Conservation (phyloP, 2,888 invertebrate genomes). For the Pristionchus japonicus region DNA sequence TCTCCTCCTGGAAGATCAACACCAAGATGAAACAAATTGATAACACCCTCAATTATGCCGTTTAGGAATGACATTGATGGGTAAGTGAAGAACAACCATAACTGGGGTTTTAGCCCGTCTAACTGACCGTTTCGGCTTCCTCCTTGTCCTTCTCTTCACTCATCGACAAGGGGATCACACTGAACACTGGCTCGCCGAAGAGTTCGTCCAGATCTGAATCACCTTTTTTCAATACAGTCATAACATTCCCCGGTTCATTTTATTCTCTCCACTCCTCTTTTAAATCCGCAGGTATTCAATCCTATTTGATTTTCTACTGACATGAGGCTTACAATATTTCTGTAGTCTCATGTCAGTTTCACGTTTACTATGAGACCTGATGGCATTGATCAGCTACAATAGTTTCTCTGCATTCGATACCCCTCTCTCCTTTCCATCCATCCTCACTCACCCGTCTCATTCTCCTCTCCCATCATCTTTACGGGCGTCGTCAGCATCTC, state of each 20-base stretch:
- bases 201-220: constrained; percentile 7
- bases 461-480: not conserved
- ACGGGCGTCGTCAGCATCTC: constrained; percentile 46
- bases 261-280: too few relatives aligned
- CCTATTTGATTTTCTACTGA: too few relatives aligned
- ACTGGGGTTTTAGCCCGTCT: too few relatives aligned
- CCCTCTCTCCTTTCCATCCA: not conserved
- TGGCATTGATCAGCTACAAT: not conserved
- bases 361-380: not conserved
- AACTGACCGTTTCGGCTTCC: not conserved
- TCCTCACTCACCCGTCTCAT: not conserved
- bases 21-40: not conserved
- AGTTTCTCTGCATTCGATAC: not conserved
- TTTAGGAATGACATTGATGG: too few relatives aligned
- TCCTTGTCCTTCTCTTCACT: not conserved
- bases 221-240: not conserved
- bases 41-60: too few relatives aligned
- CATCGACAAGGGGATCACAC: constrained; percentile 30
- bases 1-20: too few relatives aligned
- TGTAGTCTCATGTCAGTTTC: too few relatives aligned
- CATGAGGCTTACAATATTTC: too few relatives aligned
- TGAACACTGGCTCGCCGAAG: constrained; percentile 20
- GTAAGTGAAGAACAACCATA: too few relatives aligned
- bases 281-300: too few relatives aligned
- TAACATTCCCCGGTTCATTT: too few relatives aligned